These are phyloP conservation scores for Tretioscincus oriximinensis DNA, from an alignment of 2,113 vertebrate species.

Conservation along the genomic window DNA sequence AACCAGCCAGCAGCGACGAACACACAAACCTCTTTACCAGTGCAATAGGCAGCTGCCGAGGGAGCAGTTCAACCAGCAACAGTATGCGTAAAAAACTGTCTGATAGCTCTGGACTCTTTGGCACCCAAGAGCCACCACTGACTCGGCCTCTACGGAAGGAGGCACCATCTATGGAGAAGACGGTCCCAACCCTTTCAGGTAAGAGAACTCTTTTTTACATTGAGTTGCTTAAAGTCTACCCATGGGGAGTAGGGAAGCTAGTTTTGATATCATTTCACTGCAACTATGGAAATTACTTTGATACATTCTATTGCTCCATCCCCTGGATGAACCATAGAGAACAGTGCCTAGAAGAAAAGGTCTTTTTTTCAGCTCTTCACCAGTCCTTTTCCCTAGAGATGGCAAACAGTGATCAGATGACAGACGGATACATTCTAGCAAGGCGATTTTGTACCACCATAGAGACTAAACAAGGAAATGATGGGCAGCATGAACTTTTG, in stretches of 20 bases:
- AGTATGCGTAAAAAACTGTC: conserved; percentile 71
- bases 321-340: no score
- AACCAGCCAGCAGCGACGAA: conserved; percentile 70
- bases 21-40: conserved; percentile 93
- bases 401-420: background rate
- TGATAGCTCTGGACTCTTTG: conserved; percentile 71
- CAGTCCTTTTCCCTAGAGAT: background rate
- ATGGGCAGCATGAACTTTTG: no score
- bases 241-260: background rate
- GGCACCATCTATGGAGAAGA: conserved; percentile 76
- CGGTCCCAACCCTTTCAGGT: conserved; percentile 77
- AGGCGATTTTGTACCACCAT: no score
- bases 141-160: conserved; percentile 78
- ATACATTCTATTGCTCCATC: background rate
- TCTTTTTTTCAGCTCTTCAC: background rate
- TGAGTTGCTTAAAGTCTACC: background rate
- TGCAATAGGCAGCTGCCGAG: conserved; percentile 83
- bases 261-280: background rate
- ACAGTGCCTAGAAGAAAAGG: background rate
- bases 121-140: conserved; percentile 69
- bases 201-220: conserved; percentile 60
- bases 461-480: no score
- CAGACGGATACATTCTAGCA: no score
- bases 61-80: conserved; percentile 49
- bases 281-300: background rate